Evolutionary conservation across 2,888 invertebrate genomes (phyloP).

Genomic region (Epistrophella euchroma): DNA sequence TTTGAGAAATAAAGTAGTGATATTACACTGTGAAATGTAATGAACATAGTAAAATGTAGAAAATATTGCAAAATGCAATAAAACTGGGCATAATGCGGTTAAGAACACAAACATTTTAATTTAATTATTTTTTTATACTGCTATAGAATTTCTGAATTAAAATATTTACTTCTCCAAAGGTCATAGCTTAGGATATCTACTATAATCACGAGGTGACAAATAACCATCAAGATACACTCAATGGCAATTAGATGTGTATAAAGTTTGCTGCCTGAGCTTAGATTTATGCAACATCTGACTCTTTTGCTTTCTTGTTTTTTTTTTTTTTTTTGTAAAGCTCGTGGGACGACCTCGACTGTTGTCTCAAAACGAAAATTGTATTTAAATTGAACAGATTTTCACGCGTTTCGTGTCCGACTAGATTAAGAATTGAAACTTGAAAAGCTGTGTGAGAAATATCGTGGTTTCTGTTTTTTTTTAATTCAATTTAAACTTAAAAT

Average conservation of each 20-base stretch:
- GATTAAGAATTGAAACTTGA: slow-evolving; percentile 46
- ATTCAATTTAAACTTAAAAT: not conserved
- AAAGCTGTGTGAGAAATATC: slow-evolving; percentile 22
- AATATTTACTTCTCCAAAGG: slow-evolving; percentile 15
- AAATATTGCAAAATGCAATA: not conserved
- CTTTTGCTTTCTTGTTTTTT: slow-evolving; percentile 32
- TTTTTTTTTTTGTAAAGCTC: slow-evolving; percentile 9
- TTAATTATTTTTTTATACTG: not conserved
- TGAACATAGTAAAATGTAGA: no score
- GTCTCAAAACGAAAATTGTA: slow-evolving; percentile 41
- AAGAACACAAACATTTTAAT: not conserved
- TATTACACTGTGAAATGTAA: no score
- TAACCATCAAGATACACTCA: not conserved
- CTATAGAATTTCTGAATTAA: not conserved
- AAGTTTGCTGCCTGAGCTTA: no score
- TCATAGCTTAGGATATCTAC: slow-evolving; percentile 44
- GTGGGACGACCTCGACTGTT: slow-evolving; percentile 57
- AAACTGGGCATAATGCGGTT: not conserved
- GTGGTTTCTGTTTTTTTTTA: not conserved
- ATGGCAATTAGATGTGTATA: not conserved
- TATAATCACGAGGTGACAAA: not conserved
- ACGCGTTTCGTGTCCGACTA: slow-evolving; percentile 60
- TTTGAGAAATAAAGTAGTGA: no score
- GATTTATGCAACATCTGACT: slow-evolving; percentile 31
- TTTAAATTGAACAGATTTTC: slow-evolving; percentile 61